Evolutionary conservation across 2,797 vertebrate genomes (phyloP), one percentile per base, ranked within the genome.

Genomic region (Coilia nasus): DNA sequence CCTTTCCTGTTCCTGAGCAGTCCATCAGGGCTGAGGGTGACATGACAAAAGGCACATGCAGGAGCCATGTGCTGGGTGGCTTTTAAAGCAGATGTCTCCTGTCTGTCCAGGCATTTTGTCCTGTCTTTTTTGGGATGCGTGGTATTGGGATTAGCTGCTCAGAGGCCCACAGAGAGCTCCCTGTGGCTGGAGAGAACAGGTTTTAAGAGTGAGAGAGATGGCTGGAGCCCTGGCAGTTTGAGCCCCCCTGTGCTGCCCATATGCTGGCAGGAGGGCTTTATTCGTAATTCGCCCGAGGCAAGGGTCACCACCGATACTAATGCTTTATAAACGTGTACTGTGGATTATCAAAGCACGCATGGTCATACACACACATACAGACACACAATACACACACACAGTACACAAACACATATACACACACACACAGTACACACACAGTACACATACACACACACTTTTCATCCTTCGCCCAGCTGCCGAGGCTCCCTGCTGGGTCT

Each of bases 341-440:
- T 81, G 89, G 87, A 89, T 89, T 88, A 87, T 81, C 50, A 86
- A 64, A 86, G 57, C 44, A 60, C 25, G 19, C 35, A 56, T 60
- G 28, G 80, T 35, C 19, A 25, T 62, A 62, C 44, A 81, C 62
- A 54, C 47, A 78, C 59, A 60, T 17, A 59, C 81, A 83, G 59
- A 71, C 12, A 80, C 54, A 84, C 19, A 41, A 62, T 28, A 81
- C 78, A 54, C 47, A 78, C 59, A 60, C 23, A 59, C 81, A 62
- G n/a, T 28, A 81, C 78, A 44, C 47, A 78, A 47, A 60, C 23
- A 59, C 81, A 62, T 28, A 75, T 62, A 54, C 47, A 78, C 59
- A 60, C 23, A 59, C 81, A 62, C 44, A 81, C 78, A 54, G 46
- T 17, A 59, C 81, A 62, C 44, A 75, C 78, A 54, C 47, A 78